These are phyloP conservation scores for Papilio dardanus DNA, from an alignment of 1,140 invertebrate genomes.

Conservation along the genomic window DNA sequence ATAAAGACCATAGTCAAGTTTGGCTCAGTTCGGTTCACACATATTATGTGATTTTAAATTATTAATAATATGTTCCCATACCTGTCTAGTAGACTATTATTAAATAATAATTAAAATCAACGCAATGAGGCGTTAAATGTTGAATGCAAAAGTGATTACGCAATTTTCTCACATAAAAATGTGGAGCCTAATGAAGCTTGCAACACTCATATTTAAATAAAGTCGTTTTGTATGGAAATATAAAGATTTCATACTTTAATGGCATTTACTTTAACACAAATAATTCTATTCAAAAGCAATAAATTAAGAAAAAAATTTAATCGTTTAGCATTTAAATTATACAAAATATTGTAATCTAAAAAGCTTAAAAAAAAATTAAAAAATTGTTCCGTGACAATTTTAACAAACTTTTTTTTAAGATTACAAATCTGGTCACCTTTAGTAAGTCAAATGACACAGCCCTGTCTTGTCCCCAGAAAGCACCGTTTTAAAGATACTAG, in stretches of 20 bases:
- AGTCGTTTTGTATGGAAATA: constrained; percentile 3
- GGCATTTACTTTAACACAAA: neutral
- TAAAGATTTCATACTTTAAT: constrained; percentile 7
- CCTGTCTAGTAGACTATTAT: neutral
- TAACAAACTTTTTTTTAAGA: no score
- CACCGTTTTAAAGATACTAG: no score
- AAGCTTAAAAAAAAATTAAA: no score
- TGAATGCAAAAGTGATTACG: constrained; percentile 7
- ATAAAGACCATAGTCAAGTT: no score
- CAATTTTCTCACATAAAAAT: constrained; percentile 17
- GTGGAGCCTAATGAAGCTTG: constrained; percentile 3
- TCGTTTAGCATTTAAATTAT: no score
- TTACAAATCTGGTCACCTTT: no score
- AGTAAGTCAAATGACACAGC: no score
- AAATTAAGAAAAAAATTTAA: neutral
- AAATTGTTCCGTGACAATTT: no score
- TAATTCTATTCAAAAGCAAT: neutral
- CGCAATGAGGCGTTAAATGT: neutral
- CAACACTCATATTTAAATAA: constrained; percentile 3
- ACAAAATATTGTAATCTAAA: no score
- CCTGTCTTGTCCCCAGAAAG: no score
- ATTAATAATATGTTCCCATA: neutral
- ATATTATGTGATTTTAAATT: no score
- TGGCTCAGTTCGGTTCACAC: no score
- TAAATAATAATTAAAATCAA: neutral